These are phyloP conservation scores for Tromatobia lineatoria DNA, from an alignment of 2,888 invertebrate species.

Conservation along the genomic window DNA sequence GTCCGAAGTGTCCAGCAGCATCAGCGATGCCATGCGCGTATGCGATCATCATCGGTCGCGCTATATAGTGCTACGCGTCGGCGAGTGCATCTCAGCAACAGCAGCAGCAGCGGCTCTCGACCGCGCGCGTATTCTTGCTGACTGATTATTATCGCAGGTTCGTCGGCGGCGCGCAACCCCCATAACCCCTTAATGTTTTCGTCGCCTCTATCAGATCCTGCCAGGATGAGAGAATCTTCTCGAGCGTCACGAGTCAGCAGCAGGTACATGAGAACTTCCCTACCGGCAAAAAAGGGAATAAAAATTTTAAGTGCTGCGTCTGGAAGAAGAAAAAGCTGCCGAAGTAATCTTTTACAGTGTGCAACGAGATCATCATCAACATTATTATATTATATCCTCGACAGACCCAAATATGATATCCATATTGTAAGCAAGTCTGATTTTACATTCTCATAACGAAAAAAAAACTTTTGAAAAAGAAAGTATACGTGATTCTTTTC, in stretches of 20 bases:
- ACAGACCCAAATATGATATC: neutral
- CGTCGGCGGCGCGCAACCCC: constrained; percentile 70
- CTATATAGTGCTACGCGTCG: constrained; percentile 55
- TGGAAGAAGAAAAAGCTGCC: neutral
- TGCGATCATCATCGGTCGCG: constrained; percentile 77
- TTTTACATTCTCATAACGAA: no score
- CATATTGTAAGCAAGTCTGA: no score
- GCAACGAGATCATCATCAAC: neutral
- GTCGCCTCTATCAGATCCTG: constrained; percentile 81
- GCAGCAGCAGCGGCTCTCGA: constrained; percentile 22
- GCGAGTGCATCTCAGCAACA: constrained; percentile 47
- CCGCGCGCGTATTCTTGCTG: constrained; percentile 72
- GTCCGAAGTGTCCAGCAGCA: constrained; percentile 66
- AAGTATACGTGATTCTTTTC: no score
- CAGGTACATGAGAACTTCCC: constrained; percentile 35
- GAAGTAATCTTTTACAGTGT: neutral
- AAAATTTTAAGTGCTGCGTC: neutral
- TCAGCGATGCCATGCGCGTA: constrained; percentile 82
- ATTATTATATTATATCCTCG: neutral
- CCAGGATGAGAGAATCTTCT: constrained; percentile 39
- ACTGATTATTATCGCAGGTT: constrained; percentile 68
- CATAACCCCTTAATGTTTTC: constrained; percentile 83
- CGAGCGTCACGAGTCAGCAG: neutral
- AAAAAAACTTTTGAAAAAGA: no score
- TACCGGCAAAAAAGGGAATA: constrained; percentile 5